Conservation (phyloP, 2,888 invertebrate genomes). For the Ischnus inquisitorius region DNA sequence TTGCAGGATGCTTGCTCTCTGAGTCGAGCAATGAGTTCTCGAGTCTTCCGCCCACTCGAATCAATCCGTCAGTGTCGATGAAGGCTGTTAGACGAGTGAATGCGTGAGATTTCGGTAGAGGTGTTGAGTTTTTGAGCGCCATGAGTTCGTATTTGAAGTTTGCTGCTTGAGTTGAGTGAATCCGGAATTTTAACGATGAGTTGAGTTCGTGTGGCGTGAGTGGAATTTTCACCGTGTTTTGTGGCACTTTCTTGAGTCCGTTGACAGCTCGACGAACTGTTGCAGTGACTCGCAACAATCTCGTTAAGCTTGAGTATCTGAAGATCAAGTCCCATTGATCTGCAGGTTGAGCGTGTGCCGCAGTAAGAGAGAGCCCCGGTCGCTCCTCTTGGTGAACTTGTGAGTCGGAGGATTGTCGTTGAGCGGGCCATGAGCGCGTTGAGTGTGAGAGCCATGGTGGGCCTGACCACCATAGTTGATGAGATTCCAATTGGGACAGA, state of each 20-base stretch:
- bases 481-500: too few relatives aligned
- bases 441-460: neutral
- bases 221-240: neutral
- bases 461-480: neutral
- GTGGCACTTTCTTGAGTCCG: neutral
- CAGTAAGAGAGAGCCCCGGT: neutral
- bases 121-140: neutral
- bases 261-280: neutral
- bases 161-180: conserved; percentile 44
- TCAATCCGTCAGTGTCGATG: too few relatives aligned
- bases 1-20: too few relatives aligned
- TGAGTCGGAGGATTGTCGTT: neutral
- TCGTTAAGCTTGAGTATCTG: neutral
- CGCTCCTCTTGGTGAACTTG: neutral
- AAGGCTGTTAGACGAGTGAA: conserved; percentile 45
- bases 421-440: neutral
- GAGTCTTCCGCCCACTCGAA: too few relatives aligned
- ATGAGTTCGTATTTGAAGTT: conserved; percentile 33
- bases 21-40: too few relatives aligned
- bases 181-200: conserved; percentile 44
- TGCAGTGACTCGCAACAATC: too few relatives aligned
- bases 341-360: neutral
- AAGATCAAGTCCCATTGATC: neutral
- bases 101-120: conserved; percentile 26
- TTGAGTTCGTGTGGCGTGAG: conserved; percentile 7